Evolutionary conservation across 2,888 invertebrate species (phyloP).

Genomic region (Hemicrepidius hirtus): DNA sequence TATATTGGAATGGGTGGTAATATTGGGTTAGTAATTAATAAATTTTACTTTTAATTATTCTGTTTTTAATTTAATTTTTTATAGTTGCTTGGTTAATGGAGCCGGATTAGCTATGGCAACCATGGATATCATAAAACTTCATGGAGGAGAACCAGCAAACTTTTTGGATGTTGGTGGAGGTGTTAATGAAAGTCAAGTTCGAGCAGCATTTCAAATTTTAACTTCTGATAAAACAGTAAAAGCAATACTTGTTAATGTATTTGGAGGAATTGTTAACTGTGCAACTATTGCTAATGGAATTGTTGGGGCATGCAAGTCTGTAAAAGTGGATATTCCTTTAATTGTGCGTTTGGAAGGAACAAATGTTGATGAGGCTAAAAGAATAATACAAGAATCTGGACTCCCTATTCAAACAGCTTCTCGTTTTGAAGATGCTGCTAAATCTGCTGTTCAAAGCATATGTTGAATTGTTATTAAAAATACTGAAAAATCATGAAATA

Average conservation of each 20-base stretch:
- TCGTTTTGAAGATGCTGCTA: slow-evolving; percentile 95
- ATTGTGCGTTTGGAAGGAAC: slow-evolving; percentile 97
- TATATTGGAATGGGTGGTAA: slow-evolving; percentile 94
- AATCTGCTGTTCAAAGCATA: slow-evolving; percentile 82
- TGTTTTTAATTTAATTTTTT: slow-evolving; percentile 9
- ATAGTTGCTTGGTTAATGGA: slow-evolving; percentile 92
- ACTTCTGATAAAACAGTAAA: slow-evolving; percentile 92
- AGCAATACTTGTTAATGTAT: slow-evolving; percentile 97
- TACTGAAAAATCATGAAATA: background rate
- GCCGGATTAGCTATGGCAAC: slow-evolving; percentile 99
- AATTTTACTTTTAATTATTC: background rate
- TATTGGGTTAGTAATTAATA: slow-evolving; percentile 82
- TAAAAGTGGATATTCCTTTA: slow-evolving; percentile 88
- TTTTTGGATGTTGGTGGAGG: slow-evolving; percentile 98
- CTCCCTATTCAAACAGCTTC: slow-evolving; percentile 88
- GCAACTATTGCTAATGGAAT: slow-evolving; percentile 97
- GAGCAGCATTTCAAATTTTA: slow-evolving; percentile 93
- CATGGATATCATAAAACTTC: slow-evolving; percentile 98
- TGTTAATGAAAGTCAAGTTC: slow-evolving; percentile 95
- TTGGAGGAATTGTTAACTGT: slow-evolving; percentile 99
- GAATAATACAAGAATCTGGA: slow-evolving; percentile 88
- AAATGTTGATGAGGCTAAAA: slow-evolving; percentile 89
- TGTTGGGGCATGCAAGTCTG: slow-evolving; percentile 88
- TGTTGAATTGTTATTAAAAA: slow-evolving; percentile 18
- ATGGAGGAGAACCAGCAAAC: slow-evolving; percentile 98